phyloP scores from a whole-genome alignment of 1,140 invertebrate species.

The Calycopis cecrops region DNA sequence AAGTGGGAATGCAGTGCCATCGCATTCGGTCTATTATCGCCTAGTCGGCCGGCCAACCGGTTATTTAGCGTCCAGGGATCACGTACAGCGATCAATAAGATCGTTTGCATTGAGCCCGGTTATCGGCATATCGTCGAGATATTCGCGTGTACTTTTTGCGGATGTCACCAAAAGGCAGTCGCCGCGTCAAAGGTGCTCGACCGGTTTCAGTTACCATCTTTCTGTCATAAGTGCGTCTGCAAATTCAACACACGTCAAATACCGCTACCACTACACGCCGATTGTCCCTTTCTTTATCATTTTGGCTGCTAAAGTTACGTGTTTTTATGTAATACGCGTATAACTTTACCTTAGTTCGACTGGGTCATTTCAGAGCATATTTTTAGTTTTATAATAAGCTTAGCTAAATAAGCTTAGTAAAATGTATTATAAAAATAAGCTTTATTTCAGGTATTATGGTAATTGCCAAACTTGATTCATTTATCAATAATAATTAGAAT shows the following conservation, averaged over 20 bases:
- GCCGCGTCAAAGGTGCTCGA: constrained; percentile 63
- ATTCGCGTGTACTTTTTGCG: constrained; percentile 62
- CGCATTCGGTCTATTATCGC: constrained; percentile 37
- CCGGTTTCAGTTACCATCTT: constrained; percentile 63
- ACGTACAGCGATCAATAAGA: constrained; percentile 42
- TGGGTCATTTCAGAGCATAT: too few species aligned
- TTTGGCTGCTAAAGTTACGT: neutral
- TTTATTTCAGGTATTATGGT: too few species aligned
- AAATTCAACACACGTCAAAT: constrained; percentile 69
- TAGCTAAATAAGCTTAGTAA: too few species aligned
- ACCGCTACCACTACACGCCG: constrained; percentile 31
- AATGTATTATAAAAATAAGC: too few species aligned
- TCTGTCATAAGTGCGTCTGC: constrained; percentile 61
- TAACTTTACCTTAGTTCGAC: too few species aligned
- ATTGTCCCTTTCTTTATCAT: neutral
- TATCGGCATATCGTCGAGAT: constrained; percentile 41
- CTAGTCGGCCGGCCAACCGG: constrained; percentile 37
- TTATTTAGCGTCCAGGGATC: constrained; percentile 44
- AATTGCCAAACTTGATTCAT: too few species aligned
- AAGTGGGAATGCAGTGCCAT: constrained; percentile 42
- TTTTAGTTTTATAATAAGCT: too few species aligned
- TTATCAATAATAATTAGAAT: too few species aligned
- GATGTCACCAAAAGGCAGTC: constrained; percentile 64
- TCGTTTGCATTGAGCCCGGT: constrained; percentile 39
- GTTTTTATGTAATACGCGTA: neutral